Percentiles rank a stretch among this genome's conserved stretches.
Evolutionary conservation across 2,113 vertebrate species (phyloP).

Genomic region (Lipophrys pholis): DNA sequence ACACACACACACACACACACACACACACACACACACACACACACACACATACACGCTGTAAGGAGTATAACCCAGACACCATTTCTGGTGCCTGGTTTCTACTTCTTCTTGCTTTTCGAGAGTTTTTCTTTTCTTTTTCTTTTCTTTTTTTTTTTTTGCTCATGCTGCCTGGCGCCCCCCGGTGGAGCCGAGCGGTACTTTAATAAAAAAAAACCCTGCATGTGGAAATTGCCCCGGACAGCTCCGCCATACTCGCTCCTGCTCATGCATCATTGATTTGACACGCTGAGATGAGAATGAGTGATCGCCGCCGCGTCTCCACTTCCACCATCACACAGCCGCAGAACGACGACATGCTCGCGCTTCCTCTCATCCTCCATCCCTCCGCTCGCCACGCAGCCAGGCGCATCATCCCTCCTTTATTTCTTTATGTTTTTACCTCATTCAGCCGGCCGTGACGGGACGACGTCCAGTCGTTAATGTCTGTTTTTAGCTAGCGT

Average conservation of each 20-base stretch:
- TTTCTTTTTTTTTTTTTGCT: constrained; percentile 44
- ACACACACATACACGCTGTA: constrained; percentile 33
- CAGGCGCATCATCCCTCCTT: constrained; percentile 42
- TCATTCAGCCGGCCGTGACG: constrained; percentile 50
- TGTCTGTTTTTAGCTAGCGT: constrained; percentile 88
- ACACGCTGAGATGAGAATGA: constrained; percentile 53
- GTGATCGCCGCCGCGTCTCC: constrained; percentile 41
- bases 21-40: constrained; percentile 30
- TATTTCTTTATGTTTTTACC: not conserved
- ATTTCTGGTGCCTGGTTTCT: constrained; percentile 51
- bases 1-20: constrained; percentile 36
- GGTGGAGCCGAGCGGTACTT: constrained; percentile 58
- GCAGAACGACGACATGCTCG: constrained; percentile 19
- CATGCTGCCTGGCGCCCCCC: constrained; percentile 57
- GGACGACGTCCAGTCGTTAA: constrained; percentile 77
- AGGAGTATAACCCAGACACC: constrained; percentile 65
- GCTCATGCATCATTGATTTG: constrained; percentile 48
- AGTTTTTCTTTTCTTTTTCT: constrained; percentile 37
- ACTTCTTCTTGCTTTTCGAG: constrained; percentile 22
- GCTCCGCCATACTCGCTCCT: constrained; percentile 26
- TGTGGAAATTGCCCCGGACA: constrained; percentile 49
- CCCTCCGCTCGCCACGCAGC: constrained; percentile 23
- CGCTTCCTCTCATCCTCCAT: constrained; percentile 39
- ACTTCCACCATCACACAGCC: constrained; percentile 34
- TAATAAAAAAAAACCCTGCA: constrained; percentile 35